Base-by-base conservation (phyloP, 2,888 invertebrate species). In the Leucozona laternaria region DNA sequence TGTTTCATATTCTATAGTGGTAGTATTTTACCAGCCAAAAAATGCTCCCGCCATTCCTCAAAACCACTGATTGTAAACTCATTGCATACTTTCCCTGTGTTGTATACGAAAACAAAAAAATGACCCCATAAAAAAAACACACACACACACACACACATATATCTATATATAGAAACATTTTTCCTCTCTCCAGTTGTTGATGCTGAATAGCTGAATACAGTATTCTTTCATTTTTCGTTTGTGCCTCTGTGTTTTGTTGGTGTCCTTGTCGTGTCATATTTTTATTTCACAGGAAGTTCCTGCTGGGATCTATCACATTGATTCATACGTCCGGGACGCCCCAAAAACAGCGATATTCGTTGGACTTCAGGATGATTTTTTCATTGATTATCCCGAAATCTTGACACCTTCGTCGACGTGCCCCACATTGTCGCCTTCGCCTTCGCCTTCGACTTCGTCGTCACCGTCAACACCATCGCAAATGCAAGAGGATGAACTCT, bases 301-400 rank as follows among this genome's bases (percentile, higher is more conserved):
- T 88, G 90, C 90, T 88, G 91, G 91, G 88, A 89, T 91, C 89
- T 91, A 90, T 91, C 91, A 92, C 89, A 92, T 92, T 89, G 92
- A 92, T 88, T 90, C 91, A 79, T 92, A 91, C 88, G 89, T 92
- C 50, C 88, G 91, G 89, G 91, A 90, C 62, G 91, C 91, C 77
- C 91, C 92, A 15, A 92, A 91, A 89, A 90, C 91, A 78, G 92
- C 92, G 45, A 90, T 92, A 88, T 91, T 91, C 89, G 91, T 92
- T 88, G 92, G 92, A 89, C 90, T 92, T 88, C 92, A 91, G 77
- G 91, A 91, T 88, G 91, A 91, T 90, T 91, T 90, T 88, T 88
- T 90, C 72, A 90, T 90, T 88, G 89, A 90, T 88, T 89, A 88
- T 86, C 87, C 88, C 20, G 89, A 89, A 75, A 82, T 79, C 22